Conservation (phyloP, 2,113 vertebrate genomes). For the Carettochelys insculpta region DNA sequence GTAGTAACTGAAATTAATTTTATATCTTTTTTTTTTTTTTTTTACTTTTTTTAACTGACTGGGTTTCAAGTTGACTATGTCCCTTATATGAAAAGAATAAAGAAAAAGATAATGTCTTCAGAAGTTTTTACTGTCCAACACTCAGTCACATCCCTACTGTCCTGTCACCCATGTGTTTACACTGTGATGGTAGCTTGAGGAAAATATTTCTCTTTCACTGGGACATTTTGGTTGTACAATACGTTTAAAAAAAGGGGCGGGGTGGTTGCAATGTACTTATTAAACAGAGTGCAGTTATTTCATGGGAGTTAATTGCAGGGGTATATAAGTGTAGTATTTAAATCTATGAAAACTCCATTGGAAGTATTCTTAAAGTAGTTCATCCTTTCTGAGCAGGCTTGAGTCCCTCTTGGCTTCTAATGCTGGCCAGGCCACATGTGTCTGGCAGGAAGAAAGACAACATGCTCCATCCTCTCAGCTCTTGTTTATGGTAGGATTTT, state of each 20-base stretch:
- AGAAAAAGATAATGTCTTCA: no score
- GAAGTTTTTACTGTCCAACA: background rate
- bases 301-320: background rate
- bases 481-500: no score
- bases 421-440: background rate
- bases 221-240: background rate
- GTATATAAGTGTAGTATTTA: background rate
- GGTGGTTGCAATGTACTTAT: background rate
- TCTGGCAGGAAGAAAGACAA: no score
- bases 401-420: background rate
- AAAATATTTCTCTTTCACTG: background rate
- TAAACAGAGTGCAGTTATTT: background rate
- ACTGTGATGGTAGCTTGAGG: background rate
- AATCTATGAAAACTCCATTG: background rate
- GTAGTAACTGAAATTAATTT: background rate
- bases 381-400: background rate
- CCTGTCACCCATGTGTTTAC: background rate
- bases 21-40: background rate
- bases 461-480: no score
- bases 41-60: background rate
- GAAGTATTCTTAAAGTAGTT: background rate
- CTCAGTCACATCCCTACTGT: background rate
- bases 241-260: background rate
- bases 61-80: background rate
- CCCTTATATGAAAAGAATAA: background rate